These are phyloP conservation scores for Buathra laborator DNA, from an alignment of 2,888 invertebrate genomes.

Conservation along the genomic window DNA sequence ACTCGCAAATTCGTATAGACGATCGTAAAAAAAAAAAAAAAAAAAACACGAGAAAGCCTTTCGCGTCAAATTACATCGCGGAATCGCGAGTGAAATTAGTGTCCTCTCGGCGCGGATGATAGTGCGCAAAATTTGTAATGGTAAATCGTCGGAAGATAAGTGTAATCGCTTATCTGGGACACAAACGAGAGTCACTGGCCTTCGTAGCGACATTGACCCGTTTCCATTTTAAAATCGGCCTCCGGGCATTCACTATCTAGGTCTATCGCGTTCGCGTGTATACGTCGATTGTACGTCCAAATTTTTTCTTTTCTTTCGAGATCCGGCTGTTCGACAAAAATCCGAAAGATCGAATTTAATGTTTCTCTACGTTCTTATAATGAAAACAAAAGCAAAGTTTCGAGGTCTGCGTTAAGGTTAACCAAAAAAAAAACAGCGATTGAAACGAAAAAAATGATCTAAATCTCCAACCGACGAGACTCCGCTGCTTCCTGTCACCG, in stretches of 20 bases:
- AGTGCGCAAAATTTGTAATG: neutral
- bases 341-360: neutral
- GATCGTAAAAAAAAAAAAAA: neutral
- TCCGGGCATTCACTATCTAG: slow-evolving; percentile 68
- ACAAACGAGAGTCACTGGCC: slow-evolving; percentile 75
- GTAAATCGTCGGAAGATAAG: slow-evolving; percentile 61
- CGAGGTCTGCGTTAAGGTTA: neutral
- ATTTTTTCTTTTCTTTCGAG: slow-evolving; percentile 18
- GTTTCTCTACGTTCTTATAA: neutral
- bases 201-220: slow-evolving; percentile 81
- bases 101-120: slow-evolving; percentile 2
- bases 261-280: slow-evolving; percentile 57
- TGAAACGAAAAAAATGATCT: neutral
- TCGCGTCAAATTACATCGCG: neutral
- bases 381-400: neutral
- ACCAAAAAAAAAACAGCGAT: neutral
- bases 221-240: slow-evolving; percentile 79
- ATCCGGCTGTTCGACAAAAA: neutral
- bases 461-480: slow-evolving; percentile 9
- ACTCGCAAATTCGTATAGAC: neutral
- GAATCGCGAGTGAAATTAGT: neutral
- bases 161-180: slow-evolving; percentile 72
- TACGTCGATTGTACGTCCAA: slow-evolving; percentile 8
- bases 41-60: neutral
- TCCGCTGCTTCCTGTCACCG: slow-evolving; percentile 16